Conservation (phyloP, 1,140 invertebrate genomes). For the Atopsyche davidsoni region DNA sequence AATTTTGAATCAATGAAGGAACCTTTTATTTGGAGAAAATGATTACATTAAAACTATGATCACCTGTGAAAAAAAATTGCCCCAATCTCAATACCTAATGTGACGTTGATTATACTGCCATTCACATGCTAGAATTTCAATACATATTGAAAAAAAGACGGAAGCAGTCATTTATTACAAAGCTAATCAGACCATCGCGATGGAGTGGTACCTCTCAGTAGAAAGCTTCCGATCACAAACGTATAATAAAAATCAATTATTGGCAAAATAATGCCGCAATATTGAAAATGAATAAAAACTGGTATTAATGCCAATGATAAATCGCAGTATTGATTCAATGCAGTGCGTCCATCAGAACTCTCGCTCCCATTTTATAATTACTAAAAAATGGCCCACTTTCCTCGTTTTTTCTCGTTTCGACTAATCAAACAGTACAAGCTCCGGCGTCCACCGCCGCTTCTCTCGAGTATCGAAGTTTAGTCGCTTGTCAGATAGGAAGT, state of each 20-base stretch:
- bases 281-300: too few species aligned
- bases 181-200: too few species aligned
- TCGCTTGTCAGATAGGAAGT: slow-evolving; percentile 15
- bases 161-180: too few species aligned
- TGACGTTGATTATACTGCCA: too few species aligned
- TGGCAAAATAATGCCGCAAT: background rate
- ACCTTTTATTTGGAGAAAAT: too few species aligned
- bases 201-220: too few species aligned
- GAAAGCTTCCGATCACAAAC: slow-evolving; percentile 6
- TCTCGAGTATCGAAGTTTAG: slow-evolving; percentile 13
- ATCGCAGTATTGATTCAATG: background rate
- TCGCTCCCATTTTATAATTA: background rate
- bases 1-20: too few species aligned
- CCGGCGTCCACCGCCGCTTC: background rate
- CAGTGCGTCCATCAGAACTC: slow-evolving; percentile 8
- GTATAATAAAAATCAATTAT: slow-evolving; percentile 4
- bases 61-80: too few species aligned
- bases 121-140: too few species aligned
- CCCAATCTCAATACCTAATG: too few species aligned
- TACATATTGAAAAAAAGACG: too few species aligned
- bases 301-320: slow-evolving; percentile 5
- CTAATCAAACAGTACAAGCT: background rate
- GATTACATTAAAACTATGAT: too few species aligned
- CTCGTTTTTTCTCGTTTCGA: background rate
- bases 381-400: slow-evolving; percentile 8